Evolutionary conservation across 1,140 invertebrate species (phyloP).

Genomic region (Drosophila tropicalis): DNA sequence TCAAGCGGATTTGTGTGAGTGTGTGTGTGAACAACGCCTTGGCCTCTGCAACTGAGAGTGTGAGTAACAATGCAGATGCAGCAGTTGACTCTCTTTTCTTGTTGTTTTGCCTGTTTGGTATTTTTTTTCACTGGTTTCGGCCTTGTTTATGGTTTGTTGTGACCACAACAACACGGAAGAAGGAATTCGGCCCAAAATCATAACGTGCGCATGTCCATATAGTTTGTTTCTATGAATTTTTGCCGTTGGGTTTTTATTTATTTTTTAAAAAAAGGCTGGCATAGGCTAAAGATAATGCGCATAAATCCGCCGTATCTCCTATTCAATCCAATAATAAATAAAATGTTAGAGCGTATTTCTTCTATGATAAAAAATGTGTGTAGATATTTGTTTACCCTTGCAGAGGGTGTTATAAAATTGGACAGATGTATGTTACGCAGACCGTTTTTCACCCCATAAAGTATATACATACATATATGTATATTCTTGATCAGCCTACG

Average conservation of each 20-base stretch:
- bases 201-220: slow-evolving; percentile 40
- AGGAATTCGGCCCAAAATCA: background rate
- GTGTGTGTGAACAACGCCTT: slow-evolving; percentile 30
- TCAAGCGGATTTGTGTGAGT: slow-evolving; percentile 18
- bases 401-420: too few species aligned
- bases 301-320: too few species aligned
- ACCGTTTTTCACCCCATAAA: too few species aligned
- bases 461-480: too few species aligned
- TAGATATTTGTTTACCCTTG: too few species aligned
- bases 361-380: too few species aligned
- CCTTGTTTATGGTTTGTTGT: slow-evolving; percentile 40
- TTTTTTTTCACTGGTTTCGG: slow-evolving; percentile 22
- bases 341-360: too few species aligned
- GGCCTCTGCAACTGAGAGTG: slow-evolving; percentile 39
- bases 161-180: slow-evolving; percentile 4
- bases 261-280: too few species aligned
- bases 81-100: slow-evolving; percentile 39
- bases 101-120: slow-evolving; percentile 10
- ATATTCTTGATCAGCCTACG: too few species aligned
- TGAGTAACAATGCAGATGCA: slow-evolving; percentile 44
- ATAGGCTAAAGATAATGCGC: too few species aligned
- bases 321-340: too few species aligned
- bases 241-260: background rate
- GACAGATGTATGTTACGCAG: too few species aligned
- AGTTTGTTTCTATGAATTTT: background rate